Evolutionary conservation across 2,797 vertebrate genomes (phyloP), one percentile per base, ranked within the genome.

Genomic region (Micropoecilia bifurca): DNA sequence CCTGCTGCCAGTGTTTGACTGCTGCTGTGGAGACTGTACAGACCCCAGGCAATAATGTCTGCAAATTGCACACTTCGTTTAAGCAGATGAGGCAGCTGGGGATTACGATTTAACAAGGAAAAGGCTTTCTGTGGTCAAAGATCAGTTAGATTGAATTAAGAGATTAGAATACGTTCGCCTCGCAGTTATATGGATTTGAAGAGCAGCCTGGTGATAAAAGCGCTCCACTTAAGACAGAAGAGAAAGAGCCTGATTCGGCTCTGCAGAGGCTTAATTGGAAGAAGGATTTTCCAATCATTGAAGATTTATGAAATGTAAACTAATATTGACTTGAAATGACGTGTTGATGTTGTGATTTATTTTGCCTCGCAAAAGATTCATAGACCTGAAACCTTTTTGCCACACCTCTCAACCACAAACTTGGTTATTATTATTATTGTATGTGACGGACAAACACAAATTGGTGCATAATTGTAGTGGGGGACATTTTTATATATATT

Each of bases 141-240:
- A 94, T 93, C 92, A 94, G 87, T 88, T 90, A 81, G 93, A 95
- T 94, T 94, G 88, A 95, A 95, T 95, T 94, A 95, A 94, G 93
- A 95, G 93, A 95, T 94, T 93, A 94, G 88, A 94, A 91, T 91
- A 89, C 88, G 85, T 94, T 92, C 93, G 91, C 90, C 91, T 90
- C 0, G 71, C 88, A 92, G 90, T 91, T 93, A 90, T 90, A 80
- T 88, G 91, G 87, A 87, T 93, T 91, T 91, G 84, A 89, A 85
- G 77, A 90, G 85, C 75, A 48, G 81, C 55, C 87, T 92, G 72
- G 87, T 90, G 85, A 84, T 86, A 85, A 91, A 89, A 85, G 87
- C 83, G 87, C 85, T 85, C 76, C 74, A 77, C 91, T 93, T 87
- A 87, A 92, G 90, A 78, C 88, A 83, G 80, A 76, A 83, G 57